These are phyloP conservation scores for Myripristis murdjan DNA, from an alignment of 2,797 vertebrate genomes.

Conservation along the genomic window DNA sequence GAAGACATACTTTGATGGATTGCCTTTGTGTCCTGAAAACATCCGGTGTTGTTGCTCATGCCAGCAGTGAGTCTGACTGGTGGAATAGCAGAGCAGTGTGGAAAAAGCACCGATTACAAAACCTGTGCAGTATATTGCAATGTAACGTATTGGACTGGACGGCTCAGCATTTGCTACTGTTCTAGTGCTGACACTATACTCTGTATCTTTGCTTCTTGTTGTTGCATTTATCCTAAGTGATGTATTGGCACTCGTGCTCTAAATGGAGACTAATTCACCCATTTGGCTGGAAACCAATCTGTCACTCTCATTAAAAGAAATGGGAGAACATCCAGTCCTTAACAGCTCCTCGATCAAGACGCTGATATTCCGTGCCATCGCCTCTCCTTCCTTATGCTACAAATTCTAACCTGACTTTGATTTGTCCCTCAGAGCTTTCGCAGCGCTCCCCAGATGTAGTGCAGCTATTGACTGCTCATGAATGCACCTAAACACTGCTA, in stretches of 20 bases:
- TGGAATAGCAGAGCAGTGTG: not conserved
- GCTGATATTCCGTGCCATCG: not conserved
- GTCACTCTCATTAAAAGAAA: conserved; percentile 35
- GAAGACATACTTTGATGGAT: not conserved
- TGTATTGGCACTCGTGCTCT: conserved; percentile 25
- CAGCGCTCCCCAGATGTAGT: conserved; percentile 33
- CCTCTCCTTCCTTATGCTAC: conserved; percentile 17
- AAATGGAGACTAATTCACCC: conserved; percentile 37
- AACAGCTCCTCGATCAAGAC: conserved; percentile 16
- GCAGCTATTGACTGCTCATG: conserved; percentile 52
- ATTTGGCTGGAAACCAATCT: conserved; percentile 30
- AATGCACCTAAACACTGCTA: conserved; percentile 53
- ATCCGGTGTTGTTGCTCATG: not conserved
- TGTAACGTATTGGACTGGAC: not conserved
- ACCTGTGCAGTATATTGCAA: not conserved
- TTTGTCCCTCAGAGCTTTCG: conserved; percentile 59
- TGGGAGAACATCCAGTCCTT: conserved; percentile 25
- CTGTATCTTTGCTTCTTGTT: conserved; percentile 32
- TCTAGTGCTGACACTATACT: conserved; percentile 15
- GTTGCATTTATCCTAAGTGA: conserved; percentile 31
- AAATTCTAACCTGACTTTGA: conserved; percentile 69
- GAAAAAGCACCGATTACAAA: not conserved
- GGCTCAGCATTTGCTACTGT: conserved; percentile 20
- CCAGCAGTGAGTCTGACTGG: not conserved
- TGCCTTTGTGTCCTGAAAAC: not conserved